These are phyloP conservation scores for Salpingus planirostris DNA, from an alignment of 2,888 invertebrate genomes.

Conservation along the genomic window DNA sequence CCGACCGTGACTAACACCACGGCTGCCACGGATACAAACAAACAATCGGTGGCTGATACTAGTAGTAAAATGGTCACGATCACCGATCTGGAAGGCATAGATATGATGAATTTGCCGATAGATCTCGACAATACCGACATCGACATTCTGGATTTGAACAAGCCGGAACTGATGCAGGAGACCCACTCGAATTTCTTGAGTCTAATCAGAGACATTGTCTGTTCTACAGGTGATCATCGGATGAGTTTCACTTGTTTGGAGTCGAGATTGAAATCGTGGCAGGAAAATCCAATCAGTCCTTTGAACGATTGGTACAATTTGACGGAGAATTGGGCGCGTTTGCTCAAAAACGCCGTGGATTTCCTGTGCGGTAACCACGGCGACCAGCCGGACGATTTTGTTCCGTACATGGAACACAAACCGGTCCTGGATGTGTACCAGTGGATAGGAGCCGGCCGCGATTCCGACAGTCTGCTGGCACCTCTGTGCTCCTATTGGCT, in stretches of 20 bases:
- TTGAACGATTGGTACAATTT: conserved; percentile 71
- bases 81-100: conserved; percentile 52
- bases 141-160: conserved; percentile 46
- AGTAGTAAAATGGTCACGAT: conserved; percentile 30
- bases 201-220: conserved; percentile 78
- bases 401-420: conserved; percentile 82
- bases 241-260: conserved; percentile 70
- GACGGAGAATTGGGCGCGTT: conserved; percentile 63
- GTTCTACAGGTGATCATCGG: conserved; percentile 74
- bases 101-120: conserved; percentile 71
- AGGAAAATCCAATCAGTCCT: conserved; percentile 71
- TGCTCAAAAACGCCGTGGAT: conserved; percentile 69
- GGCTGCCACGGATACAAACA: not conserved
- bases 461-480: conserved; percentile 70
- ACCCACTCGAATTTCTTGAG: conserved; percentile 82
- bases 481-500: conserved; percentile 76
- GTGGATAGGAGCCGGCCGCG: conserved; percentile 92
- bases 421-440: conserved; percentile 63
- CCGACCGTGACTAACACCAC: not conserved
- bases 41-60: not conserved
- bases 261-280: conserved; percentile 62
- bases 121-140: conserved; percentile 54
- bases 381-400: conserved; percentile 77
- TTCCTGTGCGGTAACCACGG: conserved; percentile 76
- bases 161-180: conserved; percentile 61